Evolutionary conservation across 2,113 vertebrate species (phyloP).

Genomic region (Ictalurus furcatus): DNA sequence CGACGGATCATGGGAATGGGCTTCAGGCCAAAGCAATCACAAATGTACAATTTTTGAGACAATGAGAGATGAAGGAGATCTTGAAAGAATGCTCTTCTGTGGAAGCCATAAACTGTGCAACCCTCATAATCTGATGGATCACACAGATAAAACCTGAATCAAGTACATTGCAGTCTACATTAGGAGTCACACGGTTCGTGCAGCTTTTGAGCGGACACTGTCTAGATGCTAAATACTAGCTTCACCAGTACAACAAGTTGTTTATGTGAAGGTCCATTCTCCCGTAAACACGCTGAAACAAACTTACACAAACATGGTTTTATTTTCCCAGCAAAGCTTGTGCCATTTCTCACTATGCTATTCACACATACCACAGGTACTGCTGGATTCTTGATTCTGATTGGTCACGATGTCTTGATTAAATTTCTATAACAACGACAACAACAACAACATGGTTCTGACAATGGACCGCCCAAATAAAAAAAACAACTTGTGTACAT

Average conservation of each 20-base stretch:
- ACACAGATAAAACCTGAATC: slow-evolving; percentile 4
- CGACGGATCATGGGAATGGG: not conserved
- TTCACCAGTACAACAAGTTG: not conserved
- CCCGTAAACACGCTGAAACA: not conserved
- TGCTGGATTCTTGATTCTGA: not conserved
- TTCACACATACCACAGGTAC: not conserved
- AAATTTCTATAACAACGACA: not conserved
- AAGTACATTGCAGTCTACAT: not conserved
- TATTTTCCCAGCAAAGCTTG: not conserved
- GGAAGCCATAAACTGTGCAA: not conserved
- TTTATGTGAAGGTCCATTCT: not conserved
- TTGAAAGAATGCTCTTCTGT: not conserved
- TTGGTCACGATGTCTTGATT: not conserved
- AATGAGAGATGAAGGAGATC: not conserved
- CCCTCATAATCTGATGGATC: not conserved
- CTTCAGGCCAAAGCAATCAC: not conserved
- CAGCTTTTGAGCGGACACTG: not conserved
- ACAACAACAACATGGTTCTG: not conserved
- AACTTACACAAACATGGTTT: not conserved
- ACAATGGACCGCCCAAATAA: not conserved
- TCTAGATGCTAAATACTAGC: not conserved
- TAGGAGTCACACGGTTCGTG: not conserved
- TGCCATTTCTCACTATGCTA: not conserved
- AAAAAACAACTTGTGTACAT: not conserved
- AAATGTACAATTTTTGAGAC: not conserved